Evolutionary conservation across 1,140 invertebrate species (phyloP), one percentile per base, ranked within the genome.

Genomic region (Diorhabda sublineata): DNA sequence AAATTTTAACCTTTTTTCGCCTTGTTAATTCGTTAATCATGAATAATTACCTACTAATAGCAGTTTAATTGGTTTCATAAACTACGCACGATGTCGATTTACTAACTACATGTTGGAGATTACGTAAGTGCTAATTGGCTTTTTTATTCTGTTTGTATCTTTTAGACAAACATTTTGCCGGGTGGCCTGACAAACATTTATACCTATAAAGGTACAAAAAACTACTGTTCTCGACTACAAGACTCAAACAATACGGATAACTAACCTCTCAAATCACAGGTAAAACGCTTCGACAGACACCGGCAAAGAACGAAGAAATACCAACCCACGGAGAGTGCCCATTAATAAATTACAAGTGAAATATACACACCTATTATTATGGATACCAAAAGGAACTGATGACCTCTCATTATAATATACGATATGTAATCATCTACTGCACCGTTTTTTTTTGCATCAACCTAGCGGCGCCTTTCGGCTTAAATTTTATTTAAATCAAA

Each of bases 341-440:
- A 52, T 52, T 52, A 52, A 52, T 52, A 52, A 52, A 52, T 52
- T 52, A 52, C 47, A 52, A 52, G 47, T 52, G 47, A 52, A 52
- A n/a, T n/a, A 52, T 52, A n/a, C 47, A 52, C 47, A 52, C 47
- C 47, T 52, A 52, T 52, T 52, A 52, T 52, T 52, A 52, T 52
- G 47, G n/a, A 52, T 52, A 52, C 47, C 47, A 52, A 52, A 52
- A 52, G 47, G 47, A 52, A 52, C 47, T 52, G 47, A 52, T 52
- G 47, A n/a, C n/a, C 47, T 52, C n/a, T 52, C 47, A 52, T 52
- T 52, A 52, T 52, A 52, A 52, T n/a, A 6, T n/a, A 52, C 47
- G 47, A 52, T n/a, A 52, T 52, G n/a, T n/a, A 52, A 52, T 52
- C 47, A 52, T 52, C 6, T 52, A n/a, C n/a, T 52, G 47, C 47